A percentile compares a stretch with the other conserved stretches of the same genome.
Conservation (phyloP, 2,888 invertebrate species). For the Eupsilia transversa region DNA sequence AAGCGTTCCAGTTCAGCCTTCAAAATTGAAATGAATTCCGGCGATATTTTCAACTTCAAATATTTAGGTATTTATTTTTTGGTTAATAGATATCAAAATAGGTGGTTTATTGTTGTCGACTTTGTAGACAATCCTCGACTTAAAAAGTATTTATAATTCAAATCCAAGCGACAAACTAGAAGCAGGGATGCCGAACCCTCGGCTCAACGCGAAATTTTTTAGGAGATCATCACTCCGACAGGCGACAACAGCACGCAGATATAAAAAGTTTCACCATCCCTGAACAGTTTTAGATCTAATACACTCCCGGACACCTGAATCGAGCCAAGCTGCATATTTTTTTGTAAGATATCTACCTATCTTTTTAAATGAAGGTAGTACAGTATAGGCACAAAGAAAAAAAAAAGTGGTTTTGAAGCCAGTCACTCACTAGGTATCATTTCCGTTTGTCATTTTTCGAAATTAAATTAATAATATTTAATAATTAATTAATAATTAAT, state of each 20-base stretch:
- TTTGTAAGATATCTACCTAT: too few relatives aligned
- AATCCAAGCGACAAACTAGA: background rate
- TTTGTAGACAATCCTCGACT: background rate
- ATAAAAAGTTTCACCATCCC: background rate
- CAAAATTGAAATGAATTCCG: background rate
- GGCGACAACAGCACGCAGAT: background rate
- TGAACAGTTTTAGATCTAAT: background rate
- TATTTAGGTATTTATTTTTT: background rate
- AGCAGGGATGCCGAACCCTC: background rate
- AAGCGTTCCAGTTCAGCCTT: background rate
- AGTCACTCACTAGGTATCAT: too few relatives aligned
- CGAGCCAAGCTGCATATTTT: too few relatives aligned
- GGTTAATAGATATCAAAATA: background rate
- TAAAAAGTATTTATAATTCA: background rate
- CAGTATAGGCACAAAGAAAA: too few relatives aligned
- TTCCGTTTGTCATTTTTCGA: too few relatives aligned
- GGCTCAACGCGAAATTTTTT: background rate
- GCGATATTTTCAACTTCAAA: background rate
- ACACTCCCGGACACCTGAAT: too few relatives aligned
- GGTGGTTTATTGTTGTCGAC: background rate
- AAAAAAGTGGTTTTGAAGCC: too few relatives aligned
- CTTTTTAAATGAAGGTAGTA: too few relatives aligned
- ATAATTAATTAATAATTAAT: too few relatives aligned
- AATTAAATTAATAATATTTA: too few relatives aligned
- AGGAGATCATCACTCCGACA: background rate